These are phyloP conservation scores for Epirrhoe tristata DNA, from an alignment of 2,888 invertebrate genomes.

Conservation along the genomic window DNA sequence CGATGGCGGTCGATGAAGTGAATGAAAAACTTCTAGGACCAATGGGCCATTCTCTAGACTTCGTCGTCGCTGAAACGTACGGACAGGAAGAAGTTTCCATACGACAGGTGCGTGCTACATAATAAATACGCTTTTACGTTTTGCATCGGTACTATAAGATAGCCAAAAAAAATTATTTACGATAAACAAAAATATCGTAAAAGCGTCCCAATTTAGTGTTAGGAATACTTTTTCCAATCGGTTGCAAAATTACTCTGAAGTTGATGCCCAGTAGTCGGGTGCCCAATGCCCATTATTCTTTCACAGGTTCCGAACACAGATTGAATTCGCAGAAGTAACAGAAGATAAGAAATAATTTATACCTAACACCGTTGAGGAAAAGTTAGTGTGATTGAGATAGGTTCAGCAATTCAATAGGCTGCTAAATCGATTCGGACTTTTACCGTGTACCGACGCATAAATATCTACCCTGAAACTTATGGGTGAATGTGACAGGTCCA, in stretches of 20 bases:
- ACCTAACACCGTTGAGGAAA: conserved; percentile 22
- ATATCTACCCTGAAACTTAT: conserved; percentile 10
- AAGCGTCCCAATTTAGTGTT: conserved; percentile 52
- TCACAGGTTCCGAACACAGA: conserved; percentile 62
- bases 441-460: not conserved
- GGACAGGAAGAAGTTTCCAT: conserved; percentile 96
- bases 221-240: conserved; percentile 59
- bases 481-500: conserved; percentile 16
- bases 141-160: conserved; percentile 34
- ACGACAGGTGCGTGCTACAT: conserved; percentile 77
- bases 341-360: conserved; percentile 37
- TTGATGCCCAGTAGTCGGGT: conserved; percentile 56
- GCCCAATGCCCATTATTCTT: conserved; percentile 64
- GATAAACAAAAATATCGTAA: conserved; percentile 43
- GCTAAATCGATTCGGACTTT: conserved; percentile 5
- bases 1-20: conserved; percentile 93
- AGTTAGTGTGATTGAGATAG: conserved; percentile 25
- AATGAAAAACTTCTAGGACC: conserved; percentile 86
- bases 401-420: not conserved
- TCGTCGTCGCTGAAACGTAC: conserved; percentile 95
- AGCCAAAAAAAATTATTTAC: too few relatives aligned
- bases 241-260: conserved; percentile 61
- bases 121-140: conserved; percentile 42
- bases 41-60: conserved; percentile 90
- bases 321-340: conserved; percentile 49